Percentiles rank a stretch among this genome's conserved stretches.
phyloP scores from a whole-genome alignment of 2,888 invertebrate species.

The Choristoneura rosaceana region DNA sequence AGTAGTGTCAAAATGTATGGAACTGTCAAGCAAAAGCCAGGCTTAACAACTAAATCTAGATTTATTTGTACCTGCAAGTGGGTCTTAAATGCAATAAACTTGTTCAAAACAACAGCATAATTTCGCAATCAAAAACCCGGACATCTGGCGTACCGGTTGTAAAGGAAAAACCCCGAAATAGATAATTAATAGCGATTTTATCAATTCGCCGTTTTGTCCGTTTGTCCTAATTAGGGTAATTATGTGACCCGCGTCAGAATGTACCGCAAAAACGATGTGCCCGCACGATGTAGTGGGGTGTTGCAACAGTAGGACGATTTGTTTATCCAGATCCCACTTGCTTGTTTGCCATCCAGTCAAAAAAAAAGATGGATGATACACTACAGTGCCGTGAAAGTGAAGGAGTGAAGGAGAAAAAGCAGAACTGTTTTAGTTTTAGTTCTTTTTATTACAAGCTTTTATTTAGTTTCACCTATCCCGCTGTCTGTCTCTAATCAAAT shows the following conservation, averaged over 20 bases:
- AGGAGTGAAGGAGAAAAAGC: too few relatives aligned
- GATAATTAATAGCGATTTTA: slow-evolving; percentile 42
- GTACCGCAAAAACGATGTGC: slow-evolving; percentile 37
- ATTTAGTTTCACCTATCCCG: too few relatives aligned
- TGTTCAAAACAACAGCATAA: not conserved
- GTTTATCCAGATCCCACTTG: not conserved
- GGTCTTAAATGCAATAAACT: not conserved
- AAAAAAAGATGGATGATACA: too few relatives aligned
- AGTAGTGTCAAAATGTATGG: too few relatives aligned
- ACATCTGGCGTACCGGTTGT: slow-evolving; percentile 7
- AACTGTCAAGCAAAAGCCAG: too few relatives aligned
- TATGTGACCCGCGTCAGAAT: slow-evolving; percentile 40
- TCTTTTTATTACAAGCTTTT: too few relatives aligned
- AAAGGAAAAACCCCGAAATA: slow-evolving; percentile 19
- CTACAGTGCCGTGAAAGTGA: too few relatives aligned
- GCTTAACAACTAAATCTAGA: too few relatives aligned
- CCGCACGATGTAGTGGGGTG: not conserved
- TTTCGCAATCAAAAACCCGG: slow-evolving; percentile 10
- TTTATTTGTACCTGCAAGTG: too few relatives aligned
- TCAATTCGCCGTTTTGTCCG: slow-evolving; percentile 42
- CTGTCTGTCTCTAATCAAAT: too few relatives aligned
- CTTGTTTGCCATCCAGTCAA: too few relatives aligned
- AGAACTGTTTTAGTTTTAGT: too few relatives aligned
- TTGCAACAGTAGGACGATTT: not conserved
- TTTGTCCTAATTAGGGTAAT: slow-evolving; percentile 41